phyloP scores from a whole-genome alignment of 2,113 vertebrate species.

The Ammodytes marinus region DNA sequence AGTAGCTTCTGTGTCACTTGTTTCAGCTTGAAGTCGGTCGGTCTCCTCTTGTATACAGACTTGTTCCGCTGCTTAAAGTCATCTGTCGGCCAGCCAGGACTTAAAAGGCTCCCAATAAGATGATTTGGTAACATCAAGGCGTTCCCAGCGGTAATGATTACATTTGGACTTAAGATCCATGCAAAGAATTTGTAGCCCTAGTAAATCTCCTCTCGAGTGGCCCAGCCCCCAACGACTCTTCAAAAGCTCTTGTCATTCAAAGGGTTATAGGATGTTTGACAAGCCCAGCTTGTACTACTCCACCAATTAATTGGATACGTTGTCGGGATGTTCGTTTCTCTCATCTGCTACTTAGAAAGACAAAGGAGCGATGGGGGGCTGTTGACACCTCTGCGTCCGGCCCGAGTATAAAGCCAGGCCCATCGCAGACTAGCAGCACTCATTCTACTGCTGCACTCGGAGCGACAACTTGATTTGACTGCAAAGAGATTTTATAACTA shows the following conservation, averaged over 20 bases:
- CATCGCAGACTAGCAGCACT: slow-evolving; percentile 49
- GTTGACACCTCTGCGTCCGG: slow-evolving; percentile 81
- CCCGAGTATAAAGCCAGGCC: slow-evolving; percentile 77
- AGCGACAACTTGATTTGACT: slow-evolving; percentile 16
- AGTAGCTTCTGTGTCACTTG: slow-evolving; percentile 22
- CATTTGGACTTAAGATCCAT: slow-evolving; percentile 83
- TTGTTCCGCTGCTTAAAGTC: slow-evolving; percentile 81
- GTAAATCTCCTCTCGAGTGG: slow-evolving; percentile 60
- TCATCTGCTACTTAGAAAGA: slow-evolving; percentile 86
- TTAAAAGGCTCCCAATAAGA: slow-evolving; percentile 81
- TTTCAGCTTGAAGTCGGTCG: slow-evolving; percentile 19
- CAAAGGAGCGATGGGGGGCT: slow-evolving; percentile 77
- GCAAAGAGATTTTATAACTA: neutral
- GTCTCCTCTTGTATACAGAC: slow-evolving; percentile 61
- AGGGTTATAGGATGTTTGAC: slow-evolving; percentile 85
- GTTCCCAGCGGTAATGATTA: slow-evolving; percentile 83
- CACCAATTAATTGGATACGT: slow-evolving; percentile 89
- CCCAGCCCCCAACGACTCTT: slow-evolving; percentile 68
- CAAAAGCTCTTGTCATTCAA: slow-evolving; percentile 83
- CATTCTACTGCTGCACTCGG: slow-evolving; percentile 34
- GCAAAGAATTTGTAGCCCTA: slow-evolving; percentile 84
- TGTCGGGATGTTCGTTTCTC: slow-evolving; percentile 84
- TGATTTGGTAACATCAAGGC: slow-evolving; percentile 86
- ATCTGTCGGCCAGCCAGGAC: slow-evolving; percentile 73
- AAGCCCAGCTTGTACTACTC: slow-evolving; percentile 86